Percentiles rank a stretch among this genome's conserved stretches.
Evolutionary conservation across 2,797 vertebrate species (phyloP).

Genomic region (Podargus strigoides): DNA sequence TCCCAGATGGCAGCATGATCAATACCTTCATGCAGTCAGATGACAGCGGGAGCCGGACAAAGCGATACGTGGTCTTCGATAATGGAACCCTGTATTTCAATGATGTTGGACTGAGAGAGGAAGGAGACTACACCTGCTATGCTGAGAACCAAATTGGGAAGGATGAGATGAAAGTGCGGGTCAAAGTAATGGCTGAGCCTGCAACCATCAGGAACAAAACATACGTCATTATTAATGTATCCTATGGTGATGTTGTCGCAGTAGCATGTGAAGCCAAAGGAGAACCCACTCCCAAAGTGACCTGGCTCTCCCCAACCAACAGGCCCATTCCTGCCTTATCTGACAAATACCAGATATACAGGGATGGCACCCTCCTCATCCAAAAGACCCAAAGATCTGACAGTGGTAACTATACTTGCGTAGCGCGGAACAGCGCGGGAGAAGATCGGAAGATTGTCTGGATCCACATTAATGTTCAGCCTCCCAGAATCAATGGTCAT

Average conservation of each 20-base stretch:
- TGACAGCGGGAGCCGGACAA: conserved; percentile 69
- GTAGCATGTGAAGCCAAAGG: conserved; percentile 82
- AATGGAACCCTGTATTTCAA: conserved; percentile 92
- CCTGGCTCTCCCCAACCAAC: conserved; percentile 86
- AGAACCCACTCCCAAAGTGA: conserved; percentile 78
- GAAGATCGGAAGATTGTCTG: conserved; percentile 79
- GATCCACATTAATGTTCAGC: conserved; percentile 78
- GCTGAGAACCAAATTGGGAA: conserved; percentile 90
- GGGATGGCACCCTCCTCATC: conserved; percentile 84
- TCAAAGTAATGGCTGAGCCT: conserved; percentile 78
- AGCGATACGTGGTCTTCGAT: conserved; percentile 87
- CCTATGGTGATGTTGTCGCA: conserved; percentile 79
- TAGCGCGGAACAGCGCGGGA: conserved; percentile 81
- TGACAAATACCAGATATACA: conserved; percentile 83
- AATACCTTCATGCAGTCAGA: conserved; percentile 80
- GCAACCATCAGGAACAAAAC: conserved; percentile 79
- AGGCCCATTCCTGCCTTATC: conserved; percentile 73
- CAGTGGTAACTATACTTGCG: conserved; percentile 90
- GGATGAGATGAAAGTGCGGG: conserved; percentile 88
- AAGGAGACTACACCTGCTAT: conserved; percentile 92
- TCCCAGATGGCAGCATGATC: conserved; percentile 91
- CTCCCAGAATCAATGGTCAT: conserved; percentile 82
- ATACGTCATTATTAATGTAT: conserved; percentile 59
- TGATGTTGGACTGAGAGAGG: conserved; percentile 84
- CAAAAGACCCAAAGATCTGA: conserved; percentile 86